Percentiles rank a stretch among this genome's conserved stretches.
phyloP scores from a whole-genome alignment of 2,797 vertebrate genomes.

The Lepidocolaptes lacrymiger region DNA sequence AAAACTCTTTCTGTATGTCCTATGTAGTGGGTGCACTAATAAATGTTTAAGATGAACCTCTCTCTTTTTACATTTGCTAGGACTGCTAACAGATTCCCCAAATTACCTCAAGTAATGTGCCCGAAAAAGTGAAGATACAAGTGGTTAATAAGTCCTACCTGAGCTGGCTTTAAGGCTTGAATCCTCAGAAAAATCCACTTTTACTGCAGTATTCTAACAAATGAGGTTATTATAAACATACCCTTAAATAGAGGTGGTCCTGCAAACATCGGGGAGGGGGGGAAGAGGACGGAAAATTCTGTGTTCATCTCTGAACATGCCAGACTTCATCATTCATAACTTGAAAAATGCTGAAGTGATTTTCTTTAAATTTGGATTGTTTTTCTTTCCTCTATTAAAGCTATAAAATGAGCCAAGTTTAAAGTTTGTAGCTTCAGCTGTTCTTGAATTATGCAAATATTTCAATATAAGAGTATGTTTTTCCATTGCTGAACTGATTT shows the following conservation, averaged over 20 bases:
- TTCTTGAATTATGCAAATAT: constrained; percentile 71
- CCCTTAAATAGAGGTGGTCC: constrained; percentile 35
- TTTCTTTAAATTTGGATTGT: constrained; percentile 69
- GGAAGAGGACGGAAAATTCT: constrained; percentile 42
- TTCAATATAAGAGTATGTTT: constrained; percentile 54
- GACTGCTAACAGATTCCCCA: neutral
- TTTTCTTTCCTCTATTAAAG: constrained; percentile 75
- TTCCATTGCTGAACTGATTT: constrained; percentile 49
- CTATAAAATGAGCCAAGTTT: constrained; percentile 70
- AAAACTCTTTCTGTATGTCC: neutral
- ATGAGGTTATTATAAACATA: constrained; percentile 18
- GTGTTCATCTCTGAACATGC: neutral
- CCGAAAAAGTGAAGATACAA: neutral
- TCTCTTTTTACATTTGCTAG: neutral
- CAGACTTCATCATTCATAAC: constrained; percentile 70
- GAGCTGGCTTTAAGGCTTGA: neutral
- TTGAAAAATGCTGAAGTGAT: constrained; percentile 69
- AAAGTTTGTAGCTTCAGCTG: constrained; percentile 73
- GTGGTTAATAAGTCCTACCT: neutral
- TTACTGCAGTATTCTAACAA: neutral
- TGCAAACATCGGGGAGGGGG: neutral
- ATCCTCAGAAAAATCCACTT: neutral
- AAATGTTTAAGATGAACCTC: neutral
- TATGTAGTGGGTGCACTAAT: neutral
- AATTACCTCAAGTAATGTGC: neutral